Evolutionary conservation across 64 coral and sea anemone genomes (phyloP).

Genomic region (Actinia equina): DNA sequence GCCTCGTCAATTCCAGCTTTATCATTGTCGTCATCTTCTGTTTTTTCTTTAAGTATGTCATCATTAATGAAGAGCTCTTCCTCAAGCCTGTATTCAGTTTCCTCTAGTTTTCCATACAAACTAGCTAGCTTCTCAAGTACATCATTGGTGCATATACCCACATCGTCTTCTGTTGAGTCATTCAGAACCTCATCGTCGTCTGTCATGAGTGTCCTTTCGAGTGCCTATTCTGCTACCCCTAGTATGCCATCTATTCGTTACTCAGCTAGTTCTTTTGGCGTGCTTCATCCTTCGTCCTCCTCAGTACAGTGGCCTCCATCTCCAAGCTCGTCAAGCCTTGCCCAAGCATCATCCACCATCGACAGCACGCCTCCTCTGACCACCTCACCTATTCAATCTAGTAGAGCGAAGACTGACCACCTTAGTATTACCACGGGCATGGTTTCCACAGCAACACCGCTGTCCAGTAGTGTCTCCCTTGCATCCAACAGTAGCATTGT

Average conservation of each 20-base stretch:
- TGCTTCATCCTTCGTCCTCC: background rate
- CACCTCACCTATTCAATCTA: background rate
- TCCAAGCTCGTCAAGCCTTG: background rate
- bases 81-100: background rate
- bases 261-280: background rate
- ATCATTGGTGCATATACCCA: background rate
- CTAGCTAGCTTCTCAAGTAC: background rate
- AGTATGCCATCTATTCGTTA: background rate
- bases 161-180: background rate
- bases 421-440: background rate
- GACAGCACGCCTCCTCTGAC: background rate
- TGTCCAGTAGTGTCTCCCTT: background rate
- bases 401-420: background rate
- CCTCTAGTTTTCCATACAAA: background rate
- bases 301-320: background rate
- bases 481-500: background rate
- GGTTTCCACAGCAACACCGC: background rate
- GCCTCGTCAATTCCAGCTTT: background rate
- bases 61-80: background rate
- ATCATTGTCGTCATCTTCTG: background rate
- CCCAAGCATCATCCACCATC: background rate
- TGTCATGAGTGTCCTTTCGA: background rate
- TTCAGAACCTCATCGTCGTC: background rate
- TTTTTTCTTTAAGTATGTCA: background rate
- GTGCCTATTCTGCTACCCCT: background rate